Evolutionary conservation across 2,797 vertebrate species (phyloP).

Genomic region (Zalophus californianus): DNA sequence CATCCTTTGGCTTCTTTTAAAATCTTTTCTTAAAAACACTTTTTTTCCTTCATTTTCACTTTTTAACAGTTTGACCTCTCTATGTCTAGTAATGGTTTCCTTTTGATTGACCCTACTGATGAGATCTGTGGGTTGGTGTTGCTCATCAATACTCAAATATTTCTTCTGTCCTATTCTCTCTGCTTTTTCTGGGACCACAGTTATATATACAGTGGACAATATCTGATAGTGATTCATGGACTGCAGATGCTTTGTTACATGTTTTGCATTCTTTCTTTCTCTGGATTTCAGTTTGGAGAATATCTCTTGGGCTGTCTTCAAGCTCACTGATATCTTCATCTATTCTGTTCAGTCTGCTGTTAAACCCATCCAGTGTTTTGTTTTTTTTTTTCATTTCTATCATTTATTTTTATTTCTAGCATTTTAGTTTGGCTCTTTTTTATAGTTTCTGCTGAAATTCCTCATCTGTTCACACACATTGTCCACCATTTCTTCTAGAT

Average conservation of each 20-base stretch:
- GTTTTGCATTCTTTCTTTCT: slow-evolving; percentile 1
- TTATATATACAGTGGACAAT: neutral
- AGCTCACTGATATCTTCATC: neutral
- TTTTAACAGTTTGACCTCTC: neutral
- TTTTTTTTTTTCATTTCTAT: neutral
- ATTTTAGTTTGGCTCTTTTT: slow-evolving; percentile 23
- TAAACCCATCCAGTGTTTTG: neutral
- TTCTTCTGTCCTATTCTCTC: neutral
- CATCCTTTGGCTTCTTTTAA: neutral
- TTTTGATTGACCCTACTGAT: neutral
- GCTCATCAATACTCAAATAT: neutral
- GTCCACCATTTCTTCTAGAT: neutral
- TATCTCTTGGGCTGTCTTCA: neutral
- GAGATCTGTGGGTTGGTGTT: neutral
- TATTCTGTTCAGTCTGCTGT: neutral
- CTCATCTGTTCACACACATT: neutral
- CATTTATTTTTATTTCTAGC: neutral
- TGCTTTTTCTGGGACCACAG: neutral
- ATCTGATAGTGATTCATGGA: neutral
- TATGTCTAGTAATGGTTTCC: neutral
- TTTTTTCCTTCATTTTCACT: neutral
- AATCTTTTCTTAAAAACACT: neutral
- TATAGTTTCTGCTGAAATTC: neutral
- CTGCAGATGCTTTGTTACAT: neutral
- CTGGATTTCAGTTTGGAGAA: neutral